Evolutionary conservation across 1,140 invertebrate genomes (phyloP).

Genomic region (Cherax quadricarinatus): DNA sequence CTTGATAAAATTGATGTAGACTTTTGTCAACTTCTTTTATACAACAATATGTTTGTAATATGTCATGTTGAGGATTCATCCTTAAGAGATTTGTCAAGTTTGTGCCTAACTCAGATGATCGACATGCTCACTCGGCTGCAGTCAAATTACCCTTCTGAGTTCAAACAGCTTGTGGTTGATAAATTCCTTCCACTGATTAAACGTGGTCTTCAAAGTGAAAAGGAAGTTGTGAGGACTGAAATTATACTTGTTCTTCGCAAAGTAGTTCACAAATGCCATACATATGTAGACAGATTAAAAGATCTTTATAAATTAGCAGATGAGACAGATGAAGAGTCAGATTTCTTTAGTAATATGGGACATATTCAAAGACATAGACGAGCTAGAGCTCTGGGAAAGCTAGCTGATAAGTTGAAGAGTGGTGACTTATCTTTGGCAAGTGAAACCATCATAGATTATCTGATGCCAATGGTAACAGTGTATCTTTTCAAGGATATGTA

Average conservation of each 20-base stretch:
- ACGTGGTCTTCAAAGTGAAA: conserved; percentile 82
- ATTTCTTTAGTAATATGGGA: conserved; percentile 95
- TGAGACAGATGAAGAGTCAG: conserved; percentile 88
- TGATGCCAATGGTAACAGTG: conserved; percentile 88
- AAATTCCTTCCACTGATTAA: conserved; percentile 84
- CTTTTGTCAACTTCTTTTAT: conserved; percentile 56
- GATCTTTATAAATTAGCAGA: conserved; percentile 86
- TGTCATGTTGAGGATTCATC: conserved; percentile 87
- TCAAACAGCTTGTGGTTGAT: conserved; percentile 84
- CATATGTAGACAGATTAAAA: conserved; percentile 82
- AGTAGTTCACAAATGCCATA: conserved; percentile 77
- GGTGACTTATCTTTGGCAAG: conserved; percentile 81
- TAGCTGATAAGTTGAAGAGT: conserved; percentile 77
- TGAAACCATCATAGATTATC: conserved; percentile 87
- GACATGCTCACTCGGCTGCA: conserved; percentile 79
- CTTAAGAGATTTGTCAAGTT: conserved; percentile 86
- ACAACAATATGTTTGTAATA: conserved; percentile 55
- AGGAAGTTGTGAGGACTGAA: conserved; percentile 84
- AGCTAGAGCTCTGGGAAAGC: conserved; percentile 77
- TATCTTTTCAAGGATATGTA: conserved; percentile 89
- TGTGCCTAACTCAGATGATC: conserved; percentile 83
- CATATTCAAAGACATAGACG: conserved; percentile 91
- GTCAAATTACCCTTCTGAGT: conserved; percentile 73
- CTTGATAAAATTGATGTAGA: conserved; percentile 56
- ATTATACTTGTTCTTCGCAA: conserved; percentile 86